Percentiles rank a stretch among this genome's conserved stretches.
Conservation (phyloP, 2,888 invertebrate species). For the Sicus ferrugineus region DNA sequence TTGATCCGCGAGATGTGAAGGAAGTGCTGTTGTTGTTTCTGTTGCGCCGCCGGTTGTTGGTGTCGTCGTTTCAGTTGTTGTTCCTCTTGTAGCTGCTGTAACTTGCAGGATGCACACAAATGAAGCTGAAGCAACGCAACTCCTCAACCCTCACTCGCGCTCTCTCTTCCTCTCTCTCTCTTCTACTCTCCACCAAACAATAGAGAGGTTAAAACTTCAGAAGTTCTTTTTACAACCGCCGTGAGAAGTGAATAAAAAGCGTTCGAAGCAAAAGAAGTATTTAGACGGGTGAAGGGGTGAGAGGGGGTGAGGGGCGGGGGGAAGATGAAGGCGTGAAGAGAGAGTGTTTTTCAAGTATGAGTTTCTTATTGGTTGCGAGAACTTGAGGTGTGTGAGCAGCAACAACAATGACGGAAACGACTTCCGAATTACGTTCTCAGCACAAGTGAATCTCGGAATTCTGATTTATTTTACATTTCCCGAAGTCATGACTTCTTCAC, state of each 20-base stretch:
- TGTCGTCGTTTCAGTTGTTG: constrained; percentile 6
- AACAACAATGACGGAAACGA: neutral
- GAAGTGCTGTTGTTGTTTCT: neutral
- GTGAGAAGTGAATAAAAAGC: neutral
- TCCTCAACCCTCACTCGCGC: neutral
- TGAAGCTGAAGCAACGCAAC: neutral
- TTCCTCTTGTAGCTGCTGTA: no score
- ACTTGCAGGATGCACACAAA: neutral
- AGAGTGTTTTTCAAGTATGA: neutral
- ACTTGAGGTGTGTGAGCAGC: neutral
- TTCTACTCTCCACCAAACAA: neutral
- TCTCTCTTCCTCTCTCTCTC: neutral
- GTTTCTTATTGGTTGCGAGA: constrained; percentile 3
- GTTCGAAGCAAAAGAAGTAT: neutral
- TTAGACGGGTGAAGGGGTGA: neutral
- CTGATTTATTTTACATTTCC: neutral
- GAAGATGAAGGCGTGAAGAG: neutral
- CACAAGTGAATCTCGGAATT: neutral
- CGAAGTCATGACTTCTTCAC: neutral
- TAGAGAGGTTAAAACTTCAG: constrained; percentile 1
- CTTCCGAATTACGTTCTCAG: neutral
- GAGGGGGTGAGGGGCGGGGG: neutral
- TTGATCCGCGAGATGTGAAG: constrained; percentile 35
- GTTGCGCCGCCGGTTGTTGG: neutral
- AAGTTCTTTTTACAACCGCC: neutral